Evolutionary conservation across 2,113 vertebrate species (phyloP), one percentile per base, ranked within the genome.

Genomic region (Hystrix brachyura): DNA sequence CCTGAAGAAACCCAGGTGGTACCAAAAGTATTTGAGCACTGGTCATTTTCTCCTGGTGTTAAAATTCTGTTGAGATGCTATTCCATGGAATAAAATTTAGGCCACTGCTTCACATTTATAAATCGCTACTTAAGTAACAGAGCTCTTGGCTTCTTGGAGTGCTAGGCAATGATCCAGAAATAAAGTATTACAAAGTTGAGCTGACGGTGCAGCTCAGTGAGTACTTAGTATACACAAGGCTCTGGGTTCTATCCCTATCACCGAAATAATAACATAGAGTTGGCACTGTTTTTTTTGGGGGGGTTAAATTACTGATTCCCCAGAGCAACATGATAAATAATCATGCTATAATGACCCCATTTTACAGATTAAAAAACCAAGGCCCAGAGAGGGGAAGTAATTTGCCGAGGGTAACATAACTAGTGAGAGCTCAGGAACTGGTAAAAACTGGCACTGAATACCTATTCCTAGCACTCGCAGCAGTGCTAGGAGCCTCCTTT

Each of bases 71-170:
- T 74, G 80, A 84, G 89, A 80, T 57, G 71, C 6, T 69, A 67
- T 76, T 96, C 86, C 62, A 6, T 84, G 53, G 72, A 53, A 59
- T 87, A 96, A 90, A 92, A 76, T 90, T 72, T 51, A 86, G 82
- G 67, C 82, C 19, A n/a, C 65, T 79, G 19, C 78, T 96, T 29
- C 76, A 57, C 55, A 81, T 90, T 64, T 71, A 48, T 38, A 88
- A 96, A 90, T 92, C 57, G 67, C 65, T 94, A 34, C 76, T 85
- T 92, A 93, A 74, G 85, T 89, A 90, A 87, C 65, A 12, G 83
- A 93, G 55, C 71, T 94, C 85, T 60, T 38, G 65, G 32, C 78
- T 95, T 92, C 84, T 84, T 95, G 55, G 80, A 72, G 53, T 87
- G 43, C 57, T 43, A 19, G 19, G 46, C 65, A 64, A 48, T 69